phyloP scores from a whole-genome alignment of 2,888 invertebrate genomes.

The Xestia sexstrigata region DNA sequence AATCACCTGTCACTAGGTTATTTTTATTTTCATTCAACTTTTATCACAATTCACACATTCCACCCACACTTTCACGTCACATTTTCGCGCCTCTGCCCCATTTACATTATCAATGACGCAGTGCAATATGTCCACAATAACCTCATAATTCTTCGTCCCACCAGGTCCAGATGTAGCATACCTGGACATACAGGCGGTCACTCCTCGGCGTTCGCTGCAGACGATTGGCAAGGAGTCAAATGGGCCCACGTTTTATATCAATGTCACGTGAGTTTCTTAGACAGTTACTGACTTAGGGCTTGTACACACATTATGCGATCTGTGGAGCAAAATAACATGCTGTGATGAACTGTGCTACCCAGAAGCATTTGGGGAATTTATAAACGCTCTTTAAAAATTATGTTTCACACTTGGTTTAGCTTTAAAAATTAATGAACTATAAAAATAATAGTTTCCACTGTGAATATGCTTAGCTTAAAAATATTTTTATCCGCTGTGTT shows the following conservation, averaged over 20 bases:
- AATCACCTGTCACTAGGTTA: neutral
- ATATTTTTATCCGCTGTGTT: no score
- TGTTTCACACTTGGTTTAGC: no score
- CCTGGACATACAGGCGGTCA: conserved; percentile 74
- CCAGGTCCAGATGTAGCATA: conserved; percentile 77
- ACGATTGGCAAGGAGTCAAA: conserved; percentile 70
- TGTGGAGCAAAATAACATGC: neutral
- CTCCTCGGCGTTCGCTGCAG: conserved; percentile 77
- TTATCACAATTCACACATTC: neutral
- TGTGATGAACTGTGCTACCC: neutral
- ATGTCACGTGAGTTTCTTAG: conserved; percentile 77
- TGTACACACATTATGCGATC: neutral
- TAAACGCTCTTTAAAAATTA: no score
- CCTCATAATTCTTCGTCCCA: conserved; percentile 3
- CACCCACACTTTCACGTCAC: neutral
- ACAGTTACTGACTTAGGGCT: neutral
- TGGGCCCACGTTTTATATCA: conserved; percentile 74
- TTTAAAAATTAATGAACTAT: no score
- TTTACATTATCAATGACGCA: conserved; percentile 8
- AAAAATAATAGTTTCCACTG: no score
- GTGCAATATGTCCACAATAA: neutral
- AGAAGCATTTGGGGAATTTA: no score
- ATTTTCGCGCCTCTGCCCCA: neutral
- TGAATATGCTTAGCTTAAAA: no score
- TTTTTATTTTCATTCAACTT: neutral